Evolutionary conservation across 2,888 invertebrate species (phyloP).

Genomic region (Hololepta plana): DNA sequence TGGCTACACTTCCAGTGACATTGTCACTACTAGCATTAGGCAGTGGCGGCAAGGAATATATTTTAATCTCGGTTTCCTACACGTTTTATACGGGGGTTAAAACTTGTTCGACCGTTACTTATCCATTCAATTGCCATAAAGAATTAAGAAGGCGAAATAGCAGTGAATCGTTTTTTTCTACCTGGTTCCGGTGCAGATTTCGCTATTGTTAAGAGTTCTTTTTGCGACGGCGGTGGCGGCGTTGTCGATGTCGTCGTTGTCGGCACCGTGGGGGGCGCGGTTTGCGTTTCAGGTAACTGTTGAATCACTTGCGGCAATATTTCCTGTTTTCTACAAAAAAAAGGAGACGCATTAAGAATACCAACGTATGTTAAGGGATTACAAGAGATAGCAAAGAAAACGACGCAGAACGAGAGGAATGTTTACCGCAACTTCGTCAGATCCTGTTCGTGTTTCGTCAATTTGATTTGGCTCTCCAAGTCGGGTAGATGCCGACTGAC

Average conservation of each 20-base stretch:
- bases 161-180: too few relatives aligned
- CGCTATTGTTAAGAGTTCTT: constrained; percentile 12
- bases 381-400: too few relatives aligned
- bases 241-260: constrained; percentile 13
- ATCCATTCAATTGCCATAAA: too few relatives aligned
- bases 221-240: constrained; percentile 14
- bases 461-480: constrained; percentile 51
- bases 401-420: too few relatives aligned
- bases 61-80: too few relatives aligned
- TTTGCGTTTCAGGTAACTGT: constrained; percentile 9
- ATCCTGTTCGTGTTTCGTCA: constrained; percentile 56
- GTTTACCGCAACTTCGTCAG: constrained; percentile 48
- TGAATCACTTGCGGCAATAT: constrained; percentile 8
- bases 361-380: too few relatives aligned
- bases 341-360: constrained; percentile 1
- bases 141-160: too few relatives aligned
- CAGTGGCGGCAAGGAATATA: too few relatives aligned
- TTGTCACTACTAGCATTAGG: too few relatives aligned
- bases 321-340: constrained; percentile 19
- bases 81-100: too few relatives aligned
- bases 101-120: too few relatives aligned
- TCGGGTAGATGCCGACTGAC: constrained; percentile 44
- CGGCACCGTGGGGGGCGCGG: constrained; percentile 14
- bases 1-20: too few relatives aligned
- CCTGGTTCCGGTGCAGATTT: constrained; percentile 6